These are phyloP conservation scores for Epicampocera succincta DNA, from an alignment of 2,888 invertebrate genomes.

Conservation along the genomic window DNA sequence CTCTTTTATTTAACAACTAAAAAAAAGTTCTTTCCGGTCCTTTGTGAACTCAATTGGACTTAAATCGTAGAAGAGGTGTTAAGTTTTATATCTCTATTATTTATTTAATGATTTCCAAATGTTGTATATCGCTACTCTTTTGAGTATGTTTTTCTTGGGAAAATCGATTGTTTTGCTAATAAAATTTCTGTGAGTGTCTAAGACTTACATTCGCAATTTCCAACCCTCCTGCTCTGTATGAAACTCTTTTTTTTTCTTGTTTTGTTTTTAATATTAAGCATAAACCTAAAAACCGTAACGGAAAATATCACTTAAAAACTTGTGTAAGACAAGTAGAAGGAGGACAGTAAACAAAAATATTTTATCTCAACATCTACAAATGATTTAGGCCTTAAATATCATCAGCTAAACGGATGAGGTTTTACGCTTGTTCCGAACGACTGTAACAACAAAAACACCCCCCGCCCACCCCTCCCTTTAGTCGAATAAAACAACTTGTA, in stretches of 20 bases:
- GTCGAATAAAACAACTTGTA: not conserved
- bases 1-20: no score
- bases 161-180: no score
- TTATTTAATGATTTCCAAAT: no score
- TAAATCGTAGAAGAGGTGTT: no score
- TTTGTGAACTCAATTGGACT: no score
- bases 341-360: slow-evolving; percentile 51
- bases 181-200: slow-evolving; percentile 33
- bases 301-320: slow-evolving; percentile 66
- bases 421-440: slow-evolving; percentile 55
- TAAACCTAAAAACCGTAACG: slow-evolving; percentile 66
- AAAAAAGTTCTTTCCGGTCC: no score
- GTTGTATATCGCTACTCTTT: no score
- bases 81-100: no score
- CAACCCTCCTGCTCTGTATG: slow-evolving; percentile 28
- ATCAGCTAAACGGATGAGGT: slow-evolving; percentile 61
- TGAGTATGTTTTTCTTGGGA: no score
- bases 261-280: slow-evolving; percentile 31
- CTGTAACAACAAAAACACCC: slow-evolving; percentile 12
- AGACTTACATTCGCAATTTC: not conserved
- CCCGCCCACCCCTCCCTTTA: slow-evolving; percentile 43
- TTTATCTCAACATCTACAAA: slow-evolving; percentile 33
- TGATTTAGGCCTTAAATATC: slow-evolving; percentile 16
- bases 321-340: slow-evolving; percentile 64
- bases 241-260: slow-evolving; percentile 22